phyloP scores from a whole-genome alignment of 2,797 vertebrate species.

The Tragopan temminckii region DNA sequence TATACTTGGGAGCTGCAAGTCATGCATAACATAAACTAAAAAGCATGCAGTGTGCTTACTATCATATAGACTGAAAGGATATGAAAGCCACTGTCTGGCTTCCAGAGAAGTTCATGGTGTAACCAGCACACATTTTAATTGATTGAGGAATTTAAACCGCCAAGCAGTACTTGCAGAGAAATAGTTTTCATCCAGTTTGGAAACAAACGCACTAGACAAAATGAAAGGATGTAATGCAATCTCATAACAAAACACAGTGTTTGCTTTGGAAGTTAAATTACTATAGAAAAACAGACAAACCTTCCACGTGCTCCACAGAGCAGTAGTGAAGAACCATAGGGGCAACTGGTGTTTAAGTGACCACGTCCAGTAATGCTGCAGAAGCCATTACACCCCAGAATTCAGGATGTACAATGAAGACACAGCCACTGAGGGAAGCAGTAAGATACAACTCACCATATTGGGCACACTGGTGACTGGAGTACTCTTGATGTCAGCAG shows the following conservation, averaged over 20 bases:
- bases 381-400: neutral
- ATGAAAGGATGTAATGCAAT: neutral
- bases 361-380: rapidly evolving
- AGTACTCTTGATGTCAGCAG: constrained; percentile 92
- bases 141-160: neutral
- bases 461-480: constrained; percentile 91
- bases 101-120: neutral
- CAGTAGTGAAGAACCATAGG: rapidly evolving
- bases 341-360: neutral
- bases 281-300: neutral
- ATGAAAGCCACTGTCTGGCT: neutral
- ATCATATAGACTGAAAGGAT: neutral
- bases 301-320: neutral
- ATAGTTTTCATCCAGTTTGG: neutral
- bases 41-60: neutral
- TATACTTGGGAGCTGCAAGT: neutral
- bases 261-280: neutral
- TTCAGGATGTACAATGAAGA: neutral
- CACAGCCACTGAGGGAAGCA: neutral
- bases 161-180: neutral
- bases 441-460: constrained; percentile 86
- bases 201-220: neutral
- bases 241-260: neutral
- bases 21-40: neutral
- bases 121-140: neutral